Evolutionary conservation across 2,113 vertebrate genomes (phyloP), one percentile per base, ranked within the genome.

Genomic region (Anthoscopus minutus): DNA sequence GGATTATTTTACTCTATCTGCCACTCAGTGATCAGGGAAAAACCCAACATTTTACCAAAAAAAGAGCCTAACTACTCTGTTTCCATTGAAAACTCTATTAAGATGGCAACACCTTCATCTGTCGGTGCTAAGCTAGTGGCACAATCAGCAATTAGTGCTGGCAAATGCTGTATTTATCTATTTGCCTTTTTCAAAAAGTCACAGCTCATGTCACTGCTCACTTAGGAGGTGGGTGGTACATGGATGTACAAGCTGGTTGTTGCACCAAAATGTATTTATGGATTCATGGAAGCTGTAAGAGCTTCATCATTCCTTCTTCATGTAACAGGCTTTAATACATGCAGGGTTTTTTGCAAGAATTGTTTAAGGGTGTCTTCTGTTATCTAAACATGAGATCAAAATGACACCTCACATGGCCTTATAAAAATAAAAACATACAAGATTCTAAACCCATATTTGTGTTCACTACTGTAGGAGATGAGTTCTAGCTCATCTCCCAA

Each of bases 61-160:
- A 60, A 56, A 54, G 7, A 30, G 61, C 9, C 19, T 25, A 62
- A 40, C 19, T 38, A 19, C 14, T 53, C 24, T 53, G 58, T 40
- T 70, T 78, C 25, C 38, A 51, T 13, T 70, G 15, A 61, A 67
- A 88, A 35, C 25, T 83, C 38, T 48, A 7, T 58, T 27, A 53
- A 80, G 42, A 35, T 17, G 24, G 37, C 64, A 92, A 42, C 60
- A 61, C 15, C 62, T 48, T 58, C 31, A 22, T 65, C 45, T 37
- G 51, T 61, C 45, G 62, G 54, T 0, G 0, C 1, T 44, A 19
- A 73, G 69, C 23, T 2, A 4, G 62, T 27, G 33, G 64, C 21
- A 74, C 7, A 70, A 24, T 20, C 85, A 69, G 19, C 30, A 74
- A 33, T 40, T 82, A 54, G 50, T 15, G 38, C 24, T 42, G 38